A percentile compares a stretch with the other conserved stretches of the same genome.
These are phyloP conservation scores for Lamellibrachia columna DNA, from an alignment of 2,888 invertebrate species.

Conservation along the genomic window DNA sequence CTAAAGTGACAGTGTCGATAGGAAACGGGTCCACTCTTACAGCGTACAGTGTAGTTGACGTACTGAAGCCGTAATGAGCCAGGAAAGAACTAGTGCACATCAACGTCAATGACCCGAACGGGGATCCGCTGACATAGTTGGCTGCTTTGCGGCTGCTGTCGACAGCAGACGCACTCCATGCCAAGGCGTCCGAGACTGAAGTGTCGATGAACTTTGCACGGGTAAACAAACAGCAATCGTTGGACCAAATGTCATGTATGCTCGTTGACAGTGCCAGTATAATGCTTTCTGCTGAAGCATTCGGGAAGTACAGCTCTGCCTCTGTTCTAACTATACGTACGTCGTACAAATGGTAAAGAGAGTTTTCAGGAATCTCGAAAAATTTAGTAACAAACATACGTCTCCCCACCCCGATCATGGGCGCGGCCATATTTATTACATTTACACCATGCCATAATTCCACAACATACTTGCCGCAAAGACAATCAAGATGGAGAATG, in stretches of 20 bases:
- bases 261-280: background rate
- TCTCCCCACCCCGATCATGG: background rate
- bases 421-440: background rate
- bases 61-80: background rate
- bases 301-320: background rate
- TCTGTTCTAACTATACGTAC: background rate
- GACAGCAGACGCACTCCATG: background rate
- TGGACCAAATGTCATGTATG: background rate
- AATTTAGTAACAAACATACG: background rate
- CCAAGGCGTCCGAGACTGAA: background rate
- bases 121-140: background rate
- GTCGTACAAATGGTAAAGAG: background rate
- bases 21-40: background rate
- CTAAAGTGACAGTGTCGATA: background rate
- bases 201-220: background rate
- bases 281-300: background rate
- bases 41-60: background rate
- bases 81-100: slow-evolving; percentile 3
- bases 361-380: background rate
- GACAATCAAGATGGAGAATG: background rate
- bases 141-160: background rate
- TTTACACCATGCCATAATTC: background rate
- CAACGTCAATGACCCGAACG: background rate
- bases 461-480: background rate
- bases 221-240: background rate